Percentiles rank a stretch among this genome's conserved stretches.
Conservation (phyloP, 2,888 invertebrate species). For the Habrosyne pyritoides region DNA sequence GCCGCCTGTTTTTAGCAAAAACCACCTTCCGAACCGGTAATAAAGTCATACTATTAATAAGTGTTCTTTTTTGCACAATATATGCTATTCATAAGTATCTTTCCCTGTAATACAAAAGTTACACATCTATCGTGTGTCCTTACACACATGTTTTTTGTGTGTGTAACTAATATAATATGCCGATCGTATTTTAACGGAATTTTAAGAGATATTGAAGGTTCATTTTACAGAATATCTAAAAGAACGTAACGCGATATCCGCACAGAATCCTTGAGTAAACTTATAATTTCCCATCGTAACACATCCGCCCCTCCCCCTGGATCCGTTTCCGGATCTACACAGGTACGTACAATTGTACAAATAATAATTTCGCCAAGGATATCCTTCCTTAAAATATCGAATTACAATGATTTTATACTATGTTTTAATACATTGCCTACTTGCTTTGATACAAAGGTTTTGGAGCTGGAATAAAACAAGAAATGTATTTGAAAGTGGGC, state of each 20-base stretch:
- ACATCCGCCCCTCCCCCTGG: conserved; percentile 35
- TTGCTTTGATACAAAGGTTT: neutral
- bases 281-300: conserved; percentile 36
- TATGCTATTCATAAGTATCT: too few relatives aligned
- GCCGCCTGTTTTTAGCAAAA: too few relatives aligned
- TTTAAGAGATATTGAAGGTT: too few relatives aligned
- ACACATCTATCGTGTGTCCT: too few relatives aligned
- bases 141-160: too few relatives aligned
- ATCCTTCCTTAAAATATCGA: conserved; percentile 39
- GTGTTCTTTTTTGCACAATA: too few relatives aligned
- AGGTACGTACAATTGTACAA: conserved; percentile 56
- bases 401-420: conserved; percentile 29
- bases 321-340: conserved; percentile 41
- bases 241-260: conserved; percentile 20
- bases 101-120: too few relatives aligned
- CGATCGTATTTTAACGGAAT: too few relatives aligned
- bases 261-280: conserved; percentile 29
- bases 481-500: conserved; percentile 15
- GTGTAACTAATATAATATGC: too few relatives aligned
- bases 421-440: neutral
- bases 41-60: too few relatives aligned
- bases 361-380: conserved; percentile 44
- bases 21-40: too few relatives aligned
- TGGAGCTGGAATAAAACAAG: neutral
- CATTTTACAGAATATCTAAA: neutral